Evolutionary conservation across 2,888 invertebrate species (phyloP), one percentile per base, ranked within the genome.

Genomic region (Andrena praecox): DNA sequence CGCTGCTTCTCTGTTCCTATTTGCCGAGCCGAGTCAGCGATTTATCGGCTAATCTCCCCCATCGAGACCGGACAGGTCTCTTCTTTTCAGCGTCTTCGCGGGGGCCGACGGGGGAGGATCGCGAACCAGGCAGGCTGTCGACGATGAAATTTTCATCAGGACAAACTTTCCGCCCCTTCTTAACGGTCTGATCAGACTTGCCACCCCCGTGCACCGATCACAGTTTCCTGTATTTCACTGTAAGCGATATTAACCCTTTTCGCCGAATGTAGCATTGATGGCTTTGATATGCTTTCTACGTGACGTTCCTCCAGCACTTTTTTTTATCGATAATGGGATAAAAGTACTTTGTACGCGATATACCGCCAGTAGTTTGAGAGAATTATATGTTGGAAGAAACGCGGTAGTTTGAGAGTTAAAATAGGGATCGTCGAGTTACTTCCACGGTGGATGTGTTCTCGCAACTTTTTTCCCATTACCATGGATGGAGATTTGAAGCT

Each of bases 1-100:
- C 42, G 42, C 52, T 24, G 4, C 50, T 52, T 50, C 62, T 59
- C 10, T 35, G 42, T 62, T 80, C 83, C 80, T 76, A 80, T 79
- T 77, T 76, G 80, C 33, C 63, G 66, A 60, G 79, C 66, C 68
- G 84, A 79, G 75, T 79, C 75, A 75, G 68, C 78, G 75, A 84
- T 75, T 72, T 75, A 72, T 84, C 84, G 71, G 67, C 66, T 74
- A 79, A 71, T 75, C 74, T 82, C 79, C 60, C 63, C 56, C 68
- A 72, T 72, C 70, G 64, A 72, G 56, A 56, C 52, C 31, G 64
- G 56, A 75, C 75, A 48, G 82, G 33, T 62, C 63, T 52, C 79
- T 74, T 70, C 66, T 59, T 73, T 31, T 16, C 63, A 29, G n/a
- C 31, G 50, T 24, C 29, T 10, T n/a, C 10, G 8, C 12, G 8